Evolutionary conservation across 2,888 invertebrate genomes (phyloP), one percentile per base, ranked within the genome.

Genomic region (Agrotis clavis): DNA sequence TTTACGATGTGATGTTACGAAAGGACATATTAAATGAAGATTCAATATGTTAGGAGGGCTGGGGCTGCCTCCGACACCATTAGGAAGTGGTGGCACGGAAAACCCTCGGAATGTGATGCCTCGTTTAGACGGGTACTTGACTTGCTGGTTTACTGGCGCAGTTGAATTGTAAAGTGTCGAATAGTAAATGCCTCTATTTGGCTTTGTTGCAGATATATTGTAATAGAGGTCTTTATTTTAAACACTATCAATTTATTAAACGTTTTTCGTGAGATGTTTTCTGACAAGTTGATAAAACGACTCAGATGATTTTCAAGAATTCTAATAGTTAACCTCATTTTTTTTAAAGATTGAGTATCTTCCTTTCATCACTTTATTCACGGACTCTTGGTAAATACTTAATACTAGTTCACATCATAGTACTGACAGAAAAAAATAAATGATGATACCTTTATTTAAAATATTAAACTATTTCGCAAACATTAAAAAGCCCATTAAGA

Each of bases 41-140:
- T 94, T 94, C 94, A 94, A 95, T 95, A 94, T 94, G 93, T 94
- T 90, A 88, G 90, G 89, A 77, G 90, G 90, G 88, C 85, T 87
- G 85, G 87, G 89, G 84, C 86, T 89, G 82, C 83, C 85, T 87
- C 90, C 90, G 91, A 91, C 92, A 93, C 95, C 94, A 95, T 95
- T 95, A 96, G 93, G 94, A 94, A 93, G 94, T 94, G 94, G 92
- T 92, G 92, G 92, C 90, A 91, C 91, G 93, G 93, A 92, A 93
- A 92, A 91, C 94, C 94, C 88, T 91, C 90, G 94, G 95, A 93
- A 95, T 95, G 93, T 84, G 74, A 83, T 89, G 95, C 89, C 77
- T 73, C 85, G 87, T 94, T 93, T 83, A 84, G 61, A 48, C n/a
- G n/a, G 16, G 62, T 50, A 67, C 62, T 51, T 6, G 14, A 82